Conservation (phyloP, 2,888 invertebrate species). For the Dioctria rufipes region DNA sequence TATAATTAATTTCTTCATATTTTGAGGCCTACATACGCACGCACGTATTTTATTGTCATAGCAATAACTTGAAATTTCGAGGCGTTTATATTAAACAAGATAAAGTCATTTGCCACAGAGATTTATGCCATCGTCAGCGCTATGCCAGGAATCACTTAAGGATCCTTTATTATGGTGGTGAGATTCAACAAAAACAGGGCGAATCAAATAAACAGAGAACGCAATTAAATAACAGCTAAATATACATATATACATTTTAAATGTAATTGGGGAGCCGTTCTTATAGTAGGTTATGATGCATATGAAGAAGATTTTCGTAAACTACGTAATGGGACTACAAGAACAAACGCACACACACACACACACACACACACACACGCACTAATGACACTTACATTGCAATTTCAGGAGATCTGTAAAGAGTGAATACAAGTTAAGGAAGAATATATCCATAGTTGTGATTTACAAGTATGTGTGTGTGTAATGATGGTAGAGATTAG, state of each 20-base stretch:
- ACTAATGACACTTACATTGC: slow-evolving; percentile 35
- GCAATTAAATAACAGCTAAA: neutral
- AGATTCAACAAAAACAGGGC: neutral
- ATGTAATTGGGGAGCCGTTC: neutral
- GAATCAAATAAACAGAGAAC: neutral
- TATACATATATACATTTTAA: neutral
- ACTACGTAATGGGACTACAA: too few relatives aligned
- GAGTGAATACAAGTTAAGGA: slow-evolving; percentile 39
- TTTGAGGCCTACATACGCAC: neutral
- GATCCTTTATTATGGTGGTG: neutral
- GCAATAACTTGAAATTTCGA: neutral
- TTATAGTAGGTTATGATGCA: too few relatives aligned
- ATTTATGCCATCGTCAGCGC: too few relatives aligned
- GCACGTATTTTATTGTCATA: neutral
- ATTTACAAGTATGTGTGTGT: too few relatives aligned
- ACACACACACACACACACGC: neutral
- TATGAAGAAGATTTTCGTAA: too few relatives aligned
- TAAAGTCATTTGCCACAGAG: neutral
- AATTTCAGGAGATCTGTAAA: slow-evolving; percentile 49
- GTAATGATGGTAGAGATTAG: neutral
- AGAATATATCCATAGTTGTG: slow-evolving; percentile 6
- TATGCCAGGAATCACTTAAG: too few relatives aligned
- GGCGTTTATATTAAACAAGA: neutral
- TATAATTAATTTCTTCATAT: slow-evolving; percentile 6
- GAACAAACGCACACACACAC: too few relatives aligned